Evolutionary conservation across 2,797 vertebrate species (phyloP).

Genomic region (Acanthornis magna): DNA sequence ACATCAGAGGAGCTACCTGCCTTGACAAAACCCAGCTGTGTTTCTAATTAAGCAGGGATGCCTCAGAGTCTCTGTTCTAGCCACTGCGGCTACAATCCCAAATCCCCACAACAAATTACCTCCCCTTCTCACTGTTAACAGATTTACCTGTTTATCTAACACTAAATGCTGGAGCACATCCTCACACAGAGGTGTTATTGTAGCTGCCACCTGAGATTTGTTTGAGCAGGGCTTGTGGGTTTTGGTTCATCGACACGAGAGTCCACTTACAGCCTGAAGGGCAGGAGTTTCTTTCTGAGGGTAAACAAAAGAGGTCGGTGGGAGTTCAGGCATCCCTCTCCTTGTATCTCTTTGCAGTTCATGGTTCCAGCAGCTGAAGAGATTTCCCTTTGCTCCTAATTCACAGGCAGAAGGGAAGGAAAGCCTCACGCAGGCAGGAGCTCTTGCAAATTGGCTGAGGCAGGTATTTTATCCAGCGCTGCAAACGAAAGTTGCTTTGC

Average conservation of each 20-base stretch:
- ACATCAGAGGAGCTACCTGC: slow-evolving; percentile 41
- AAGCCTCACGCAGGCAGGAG: background rate
- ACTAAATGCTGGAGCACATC: background rate
- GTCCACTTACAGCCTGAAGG: background rate
- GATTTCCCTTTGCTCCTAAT: background rate
- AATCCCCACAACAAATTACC: slow-evolving; percentile 55
- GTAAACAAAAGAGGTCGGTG: background rate
- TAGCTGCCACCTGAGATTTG: background rate
- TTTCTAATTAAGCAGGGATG: slow-evolving; percentile 1
- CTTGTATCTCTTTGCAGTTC: background rate
- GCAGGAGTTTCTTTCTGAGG: background rate
- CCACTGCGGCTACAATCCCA: background rate
- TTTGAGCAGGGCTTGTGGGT: background rate
- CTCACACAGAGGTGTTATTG: background rate
- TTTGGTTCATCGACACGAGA: background rate
- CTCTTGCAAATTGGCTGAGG: background rate
- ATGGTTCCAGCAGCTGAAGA: background rate
- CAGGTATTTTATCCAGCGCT: background rate
- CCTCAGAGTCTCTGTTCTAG: slow-evolving; percentile 18
- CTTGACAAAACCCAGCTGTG: slow-evolving; percentile 8
- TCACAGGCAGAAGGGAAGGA: background rate
- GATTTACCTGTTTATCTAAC: slow-evolving; percentile 18
- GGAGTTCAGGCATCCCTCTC: background rate
- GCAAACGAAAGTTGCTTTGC: background rate
- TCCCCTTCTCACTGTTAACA: background rate